Percentiles rank a stretch among this genome's conserved stretches.
phyloP scores from a whole-genome alignment of 2,113 vertebrate genomes.

The Phodopus roborovskii region DNA sequence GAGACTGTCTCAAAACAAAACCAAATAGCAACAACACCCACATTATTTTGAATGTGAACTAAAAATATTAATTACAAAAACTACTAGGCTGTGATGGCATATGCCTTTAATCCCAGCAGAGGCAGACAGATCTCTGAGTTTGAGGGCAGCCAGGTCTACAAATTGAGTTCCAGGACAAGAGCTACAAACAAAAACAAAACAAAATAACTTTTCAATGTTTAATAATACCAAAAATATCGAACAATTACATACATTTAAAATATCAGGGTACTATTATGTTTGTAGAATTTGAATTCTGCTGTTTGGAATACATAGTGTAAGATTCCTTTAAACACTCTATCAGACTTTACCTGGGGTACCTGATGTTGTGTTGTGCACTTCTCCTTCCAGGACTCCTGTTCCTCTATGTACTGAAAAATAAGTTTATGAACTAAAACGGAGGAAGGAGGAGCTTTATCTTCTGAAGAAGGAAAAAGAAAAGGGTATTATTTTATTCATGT shows the following conservation, averaged over 20 bases:
- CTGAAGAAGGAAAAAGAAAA: conserved; percentile 74
- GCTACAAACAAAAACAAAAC: neutral
- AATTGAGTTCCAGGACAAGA: neutral
- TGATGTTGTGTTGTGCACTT: conserved; percentile 81
- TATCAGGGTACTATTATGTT: conserved; percentile 19
- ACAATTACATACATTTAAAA: conserved; percentile 27
- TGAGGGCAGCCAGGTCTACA: neutral
- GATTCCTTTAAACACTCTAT: conserved; percentile 25
- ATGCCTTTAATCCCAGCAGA: neutral
- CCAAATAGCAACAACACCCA: neutral
- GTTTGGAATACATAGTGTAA: conserved; percentile 4
- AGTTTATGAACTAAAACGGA: conserved; percentile 87
- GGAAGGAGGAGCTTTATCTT: conserved; percentile 85
- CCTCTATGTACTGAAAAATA: conserved; percentile 86
- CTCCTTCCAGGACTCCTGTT: conserved; percentile 82
- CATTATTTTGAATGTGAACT: neutral
- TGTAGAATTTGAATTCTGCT: conserved; percentile 42
- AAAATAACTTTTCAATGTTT: conserved; percentile 58
- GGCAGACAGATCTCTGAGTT: neutral
- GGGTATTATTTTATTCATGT: conserved; percentile 48
- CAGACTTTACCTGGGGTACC: conserved; percentile 85
- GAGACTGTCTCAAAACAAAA: neutral
- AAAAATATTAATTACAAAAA: neutral
- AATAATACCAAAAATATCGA: neutral
- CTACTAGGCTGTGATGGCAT: neutral